Percentiles rank a stretch among this genome's conserved stretches.
Evolutionary conservation across 2,113 vertebrate species (phyloP).

Genomic region (Macquaria ambigua): DNA sequence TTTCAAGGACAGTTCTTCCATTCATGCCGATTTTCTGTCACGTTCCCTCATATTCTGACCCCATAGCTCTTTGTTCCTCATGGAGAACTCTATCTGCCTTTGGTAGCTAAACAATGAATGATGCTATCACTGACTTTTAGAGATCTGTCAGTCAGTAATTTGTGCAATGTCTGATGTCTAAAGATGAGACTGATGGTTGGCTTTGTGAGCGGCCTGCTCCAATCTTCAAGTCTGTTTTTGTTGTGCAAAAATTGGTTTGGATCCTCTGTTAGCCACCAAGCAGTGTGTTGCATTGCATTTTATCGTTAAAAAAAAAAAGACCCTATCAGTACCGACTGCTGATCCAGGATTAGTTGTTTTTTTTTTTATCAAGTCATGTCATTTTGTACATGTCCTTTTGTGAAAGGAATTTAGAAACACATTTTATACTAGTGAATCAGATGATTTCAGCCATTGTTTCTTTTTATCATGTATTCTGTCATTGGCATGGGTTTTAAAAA

Average conservation of each 20-base stretch:
- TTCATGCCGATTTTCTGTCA: constrained; percentile 14
- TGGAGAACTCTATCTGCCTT: constrained; percentile 43
- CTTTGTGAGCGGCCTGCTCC: constrained; percentile 10
- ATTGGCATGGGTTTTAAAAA: constrained; percentile 14
- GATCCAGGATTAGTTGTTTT: background rate
- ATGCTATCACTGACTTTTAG: constrained; percentile 31
- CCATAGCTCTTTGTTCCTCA: constrained; percentile 24
- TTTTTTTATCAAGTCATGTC: constrained; percentile 31
- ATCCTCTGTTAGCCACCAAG: constrained; percentile 13
- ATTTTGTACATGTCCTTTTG: constrained; percentile 51
- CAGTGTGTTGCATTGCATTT: constrained; percentile 13
- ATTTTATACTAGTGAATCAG: constrained; percentile 56
- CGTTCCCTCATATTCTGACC: constrained; percentile 12
- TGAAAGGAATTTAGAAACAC: constrained; percentile 40
- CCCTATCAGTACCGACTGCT: background rate
- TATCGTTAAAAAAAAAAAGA: background rate
- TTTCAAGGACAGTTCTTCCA: constrained; percentile 14
- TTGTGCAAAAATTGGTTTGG: constrained; percentile 13
- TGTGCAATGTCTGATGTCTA: constrained; percentile 53
- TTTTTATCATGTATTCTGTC: constrained; percentile 10
- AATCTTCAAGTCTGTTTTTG: constrained; percentile 11
- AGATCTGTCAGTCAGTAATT: constrained; percentile 39
- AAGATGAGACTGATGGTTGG: constrained; percentile 26
- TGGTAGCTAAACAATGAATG: constrained; percentile 35
- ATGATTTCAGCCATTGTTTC: constrained; percentile 8